Conservation (phyloP, 2,888 invertebrate genomes). For the Pachymerium ferrugineum region DNA sequence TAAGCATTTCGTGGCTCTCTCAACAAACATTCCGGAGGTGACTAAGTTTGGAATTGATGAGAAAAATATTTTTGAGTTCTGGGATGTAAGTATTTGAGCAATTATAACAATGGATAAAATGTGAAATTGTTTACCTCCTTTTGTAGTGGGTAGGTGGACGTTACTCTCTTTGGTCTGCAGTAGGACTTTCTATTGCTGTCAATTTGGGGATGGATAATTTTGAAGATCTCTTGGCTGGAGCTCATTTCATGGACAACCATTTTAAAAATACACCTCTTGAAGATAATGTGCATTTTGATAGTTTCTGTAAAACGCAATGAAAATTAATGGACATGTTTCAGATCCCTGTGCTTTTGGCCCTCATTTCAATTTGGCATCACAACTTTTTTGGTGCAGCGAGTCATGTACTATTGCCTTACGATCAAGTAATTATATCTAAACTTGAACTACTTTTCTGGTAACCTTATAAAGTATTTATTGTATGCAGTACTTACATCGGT, state of each 20-base stretch:
- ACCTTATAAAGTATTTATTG: not conserved
- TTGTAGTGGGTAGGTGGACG: constrained; percentile 92
- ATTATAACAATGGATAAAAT: not conserved
- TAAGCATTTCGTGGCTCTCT: constrained; percentile 96
- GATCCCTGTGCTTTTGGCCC: constrained; percentile 87
- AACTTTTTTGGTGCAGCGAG: constrained; percentile 95
- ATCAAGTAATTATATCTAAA: constrained; percentile 58
- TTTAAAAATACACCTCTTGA: constrained; percentile 79
- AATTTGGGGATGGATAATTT: constrained; percentile 74
- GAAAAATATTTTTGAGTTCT: constrained; percentile 98
- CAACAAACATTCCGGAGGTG: constrained; percentile 91
- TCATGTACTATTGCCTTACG: constrained; percentile 93
- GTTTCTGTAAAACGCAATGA: not conserved
- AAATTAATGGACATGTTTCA: constrained; percentile 46
- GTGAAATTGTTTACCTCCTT: not conserved
- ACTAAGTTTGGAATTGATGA: constrained; percentile 94
- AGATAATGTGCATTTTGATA: constrained; percentile 67
- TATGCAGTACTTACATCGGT: constrained; percentile 78
- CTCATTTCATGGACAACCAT: constrained; percentile 89
- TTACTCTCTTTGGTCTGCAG: constrained; percentile 97
- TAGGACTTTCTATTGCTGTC: constrained; percentile 86
- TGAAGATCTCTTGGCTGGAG: constrained; percentile 82
- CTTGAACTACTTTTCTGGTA: not conserved
- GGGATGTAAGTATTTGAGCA: constrained; percentile 63
- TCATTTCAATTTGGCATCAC: constrained; percentile 88